Conservation (phyloP, 2,888 invertebrate species). For the Antitype chi region DNA sequence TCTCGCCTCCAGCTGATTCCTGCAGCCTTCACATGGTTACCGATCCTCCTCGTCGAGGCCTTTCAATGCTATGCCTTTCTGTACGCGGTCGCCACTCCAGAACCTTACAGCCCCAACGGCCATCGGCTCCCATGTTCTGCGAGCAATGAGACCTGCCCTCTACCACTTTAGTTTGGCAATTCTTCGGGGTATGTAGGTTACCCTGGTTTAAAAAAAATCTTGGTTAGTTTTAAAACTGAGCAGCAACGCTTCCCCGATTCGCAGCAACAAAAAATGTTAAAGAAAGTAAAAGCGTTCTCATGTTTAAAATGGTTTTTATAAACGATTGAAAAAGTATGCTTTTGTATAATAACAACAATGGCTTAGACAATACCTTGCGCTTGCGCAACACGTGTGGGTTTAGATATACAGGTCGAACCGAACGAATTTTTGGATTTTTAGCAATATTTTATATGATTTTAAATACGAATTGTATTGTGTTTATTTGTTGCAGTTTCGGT, state of each 20-base stretch:
- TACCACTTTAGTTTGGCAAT: neutral
- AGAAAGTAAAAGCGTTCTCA: constrained; percentile 87
- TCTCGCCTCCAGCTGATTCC: neutral
- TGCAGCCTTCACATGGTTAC: no score
- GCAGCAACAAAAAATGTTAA: constrained; percentile 72
- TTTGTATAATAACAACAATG: constrained; percentile 76
- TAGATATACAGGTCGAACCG: constrained; percentile 66
- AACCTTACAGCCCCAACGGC: neutral
- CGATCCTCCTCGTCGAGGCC: no score
- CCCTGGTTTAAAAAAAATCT: no score
- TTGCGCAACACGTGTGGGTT: constrained; percentile 81
- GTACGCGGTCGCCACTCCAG: neutral
- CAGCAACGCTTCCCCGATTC: constrained; percentile 57
- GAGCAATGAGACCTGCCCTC: neutral
- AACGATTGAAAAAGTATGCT: constrained; percentile 68
- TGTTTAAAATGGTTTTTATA: constrained; percentile 79
- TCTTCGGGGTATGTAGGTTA: neutral
- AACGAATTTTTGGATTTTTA: constrained; percentile 58
- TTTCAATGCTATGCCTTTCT: neutral
- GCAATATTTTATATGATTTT: constrained; percentile 55
- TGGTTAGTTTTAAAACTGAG: constrained; percentile 39
- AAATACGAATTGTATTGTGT: constrained; percentile 50
- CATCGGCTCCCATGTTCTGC: neutral
- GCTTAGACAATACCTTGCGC: constrained; percentile 76
- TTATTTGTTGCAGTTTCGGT: constrained; percentile 26